Base-by-base conservation (phyloP, 2,888 invertebrate species). In the Eledone cirrhosa region DNA sequence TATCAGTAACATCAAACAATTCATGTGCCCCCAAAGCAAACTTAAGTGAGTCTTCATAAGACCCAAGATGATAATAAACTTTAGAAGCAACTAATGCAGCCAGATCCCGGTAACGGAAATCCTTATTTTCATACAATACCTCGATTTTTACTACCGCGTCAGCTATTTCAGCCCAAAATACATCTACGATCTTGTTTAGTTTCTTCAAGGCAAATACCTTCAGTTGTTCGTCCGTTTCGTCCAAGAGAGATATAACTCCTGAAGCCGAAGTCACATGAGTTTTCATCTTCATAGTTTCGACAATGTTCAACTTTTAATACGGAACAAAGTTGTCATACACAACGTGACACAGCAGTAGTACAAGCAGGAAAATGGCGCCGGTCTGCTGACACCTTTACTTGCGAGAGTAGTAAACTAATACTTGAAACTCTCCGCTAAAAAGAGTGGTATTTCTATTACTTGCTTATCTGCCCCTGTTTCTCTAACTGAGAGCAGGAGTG, bases 161-260 rank as follows among this genome's bases (percentile, higher is more conserved):
- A 0, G 98, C 97, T 86, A 99, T 98, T 92, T 99, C 98, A 14
- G 98, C 97, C 98, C 98, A 99, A 92, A 99, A 99, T 90, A 97
- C 96, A 91, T 98, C 97, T 0, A 98, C 98, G 87, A 99, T 96
- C 88, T 94, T 93, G 91, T 98, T 95, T 86, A 99, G 92, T 90
- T 97, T 97, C 88, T 95, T 95, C 86, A 99, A 91, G 24, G 98
- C 98, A 90, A 97, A 98, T 82, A 89, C 88, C 92, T 98, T 97
- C 80, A 98, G 93, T 91, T 98, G 97, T 22, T 95, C 94, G 93
- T 96, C 95, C 78, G 96, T 95, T 91, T 98, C 98, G 91, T 98
- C 97, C 85, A 98, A 93, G 87, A 98, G 94, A 92, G 98, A 96
- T 89, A 98, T 96, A 84, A 98, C 96, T 91, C 98, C 98, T 89